A percentile compares a stretch with the other conserved stretches of the same genome.
Conservation (phyloP, 2,797 vertebrate species). For the Sebastes diaconus region DNA sequence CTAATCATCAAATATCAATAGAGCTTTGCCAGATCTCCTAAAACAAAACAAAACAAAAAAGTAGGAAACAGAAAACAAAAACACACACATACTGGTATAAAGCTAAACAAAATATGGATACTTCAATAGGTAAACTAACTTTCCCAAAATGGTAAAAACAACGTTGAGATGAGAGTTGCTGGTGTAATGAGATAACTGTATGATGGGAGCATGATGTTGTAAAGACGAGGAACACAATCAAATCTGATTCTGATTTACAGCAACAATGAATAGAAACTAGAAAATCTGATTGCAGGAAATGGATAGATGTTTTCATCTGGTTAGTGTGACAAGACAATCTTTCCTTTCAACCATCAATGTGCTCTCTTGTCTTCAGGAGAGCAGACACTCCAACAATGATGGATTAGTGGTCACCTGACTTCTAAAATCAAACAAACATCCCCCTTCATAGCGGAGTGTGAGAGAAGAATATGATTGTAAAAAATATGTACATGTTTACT, state of each 20-base stretch:
- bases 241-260: conserved; percentile 13
- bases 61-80: conserved; percentile 14
- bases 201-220: not conserved
- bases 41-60: conserved; percentile 21
- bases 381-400: not conserved
- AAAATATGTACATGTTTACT: conserved; percentile 40
- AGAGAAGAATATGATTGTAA: not conserved
- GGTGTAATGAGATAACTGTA: conserved; percentile 27
- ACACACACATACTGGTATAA: not conserved
- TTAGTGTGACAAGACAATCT: conserved; percentile 31
- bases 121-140: conserved; percentile 22
- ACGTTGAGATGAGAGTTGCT: conserved; percentile 46
- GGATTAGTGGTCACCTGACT: not conserved
- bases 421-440: conserved; percentile 13
- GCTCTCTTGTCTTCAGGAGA: conserved; percentile 22
- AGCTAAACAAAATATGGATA: conserved; percentile 26
- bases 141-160: conserved; percentile 35
- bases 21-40: conserved; percentile 17
- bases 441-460: conserved; percentile 43
- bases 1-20: conserved; percentile 24
- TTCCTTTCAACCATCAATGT: conserved; percentile 27
- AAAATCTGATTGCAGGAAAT: conserved; percentile 33
- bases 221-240: conserved; percentile 7
- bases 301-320: conserved; percentile 4
- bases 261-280: not conserved